Conservation (phyloP, 2,113 vertebrate genomes). For the Prinia subflava region DNA sequence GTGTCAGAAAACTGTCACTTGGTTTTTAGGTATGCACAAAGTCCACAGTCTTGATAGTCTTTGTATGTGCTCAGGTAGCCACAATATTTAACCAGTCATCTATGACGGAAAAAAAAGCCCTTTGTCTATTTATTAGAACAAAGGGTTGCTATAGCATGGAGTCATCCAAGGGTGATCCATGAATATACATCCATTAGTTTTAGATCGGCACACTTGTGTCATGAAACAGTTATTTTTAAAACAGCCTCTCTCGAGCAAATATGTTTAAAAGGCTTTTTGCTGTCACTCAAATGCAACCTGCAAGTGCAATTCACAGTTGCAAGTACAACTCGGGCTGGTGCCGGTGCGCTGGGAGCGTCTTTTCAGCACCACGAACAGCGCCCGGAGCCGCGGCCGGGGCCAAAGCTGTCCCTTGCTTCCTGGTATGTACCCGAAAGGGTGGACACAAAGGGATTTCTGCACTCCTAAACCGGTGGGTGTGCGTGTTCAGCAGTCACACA, state of each 20-base stretch:
- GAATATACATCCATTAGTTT: background rate
- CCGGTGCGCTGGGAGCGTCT: fast-evolving
- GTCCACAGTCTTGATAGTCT: background rate
- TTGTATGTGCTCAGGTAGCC: background rate
- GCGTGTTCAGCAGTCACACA: fast-evolving
- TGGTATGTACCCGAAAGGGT: fast-evolving
- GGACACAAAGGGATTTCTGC: background rate
- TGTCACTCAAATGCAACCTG: background rate
- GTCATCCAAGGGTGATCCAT: background rate
- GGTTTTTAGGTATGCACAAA: background rate
- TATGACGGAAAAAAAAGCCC: fast-evolving
- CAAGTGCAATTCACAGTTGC: fast-evolving
- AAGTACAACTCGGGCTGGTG: fast-evolving
- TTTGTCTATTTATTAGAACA: background rate
- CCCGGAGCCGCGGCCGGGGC: fast-evolving
- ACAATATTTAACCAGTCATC: fast-evolving
- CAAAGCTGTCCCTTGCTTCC: fast-evolving
- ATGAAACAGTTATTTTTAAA: background rate
- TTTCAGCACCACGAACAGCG: background rate
- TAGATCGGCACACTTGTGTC: background rate
- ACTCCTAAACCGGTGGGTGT: background rate
- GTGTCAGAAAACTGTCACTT: background rate
- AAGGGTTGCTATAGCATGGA: background rate
- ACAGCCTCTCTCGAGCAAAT: background rate
- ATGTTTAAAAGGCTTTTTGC: background rate